A percentile compares a stretch with the other conserved stretches of the same genome.
These are phyloP conservation scores for Phylloscopus trochiloides DNA, from an alignment of 2,113 vertebrate species.

Conservation along the genomic window DNA sequence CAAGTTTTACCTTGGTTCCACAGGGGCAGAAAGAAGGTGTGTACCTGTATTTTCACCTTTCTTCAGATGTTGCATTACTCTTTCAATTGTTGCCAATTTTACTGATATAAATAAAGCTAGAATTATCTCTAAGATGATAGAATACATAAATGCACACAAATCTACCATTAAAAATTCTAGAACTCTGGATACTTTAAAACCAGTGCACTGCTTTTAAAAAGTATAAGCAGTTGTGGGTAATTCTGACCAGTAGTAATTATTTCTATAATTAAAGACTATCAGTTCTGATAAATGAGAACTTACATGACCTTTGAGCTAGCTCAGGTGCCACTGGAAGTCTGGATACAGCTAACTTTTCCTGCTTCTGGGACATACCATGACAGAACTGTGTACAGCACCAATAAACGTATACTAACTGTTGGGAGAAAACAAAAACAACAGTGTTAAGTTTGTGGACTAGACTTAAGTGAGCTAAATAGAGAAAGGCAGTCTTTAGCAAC, in stretches of 20 bases:
- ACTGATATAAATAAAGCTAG: neutral
- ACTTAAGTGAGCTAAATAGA: neutral
- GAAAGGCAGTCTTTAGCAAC: neutral
- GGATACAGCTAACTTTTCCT: neutral
- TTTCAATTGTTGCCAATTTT: neutral
- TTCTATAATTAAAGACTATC: neutral
- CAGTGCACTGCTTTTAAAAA: neutral
- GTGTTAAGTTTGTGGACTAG: neutral
- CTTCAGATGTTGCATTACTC: neutral
- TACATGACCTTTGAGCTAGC: neutral
- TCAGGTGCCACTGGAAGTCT: neutral
- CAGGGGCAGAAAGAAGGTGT: neutral
- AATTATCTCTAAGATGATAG: neutral
- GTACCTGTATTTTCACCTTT: neutral
- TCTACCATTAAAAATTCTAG: neutral
- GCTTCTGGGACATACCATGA: neutral
- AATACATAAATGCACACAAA: neutral
- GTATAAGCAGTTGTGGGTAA: neutral
- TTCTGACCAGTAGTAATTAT: neutral
- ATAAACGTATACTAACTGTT: neutral
- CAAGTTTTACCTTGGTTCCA: neutral
- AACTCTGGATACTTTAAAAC: neutral
- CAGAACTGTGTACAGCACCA: neutral
- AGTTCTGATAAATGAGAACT: conserved; percentile 1
- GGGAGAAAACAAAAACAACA: neutral